phyloP scores from a whole-genome alignment of 2,113 vertebrate species.

The Trematomus loennbergii region DNA sequence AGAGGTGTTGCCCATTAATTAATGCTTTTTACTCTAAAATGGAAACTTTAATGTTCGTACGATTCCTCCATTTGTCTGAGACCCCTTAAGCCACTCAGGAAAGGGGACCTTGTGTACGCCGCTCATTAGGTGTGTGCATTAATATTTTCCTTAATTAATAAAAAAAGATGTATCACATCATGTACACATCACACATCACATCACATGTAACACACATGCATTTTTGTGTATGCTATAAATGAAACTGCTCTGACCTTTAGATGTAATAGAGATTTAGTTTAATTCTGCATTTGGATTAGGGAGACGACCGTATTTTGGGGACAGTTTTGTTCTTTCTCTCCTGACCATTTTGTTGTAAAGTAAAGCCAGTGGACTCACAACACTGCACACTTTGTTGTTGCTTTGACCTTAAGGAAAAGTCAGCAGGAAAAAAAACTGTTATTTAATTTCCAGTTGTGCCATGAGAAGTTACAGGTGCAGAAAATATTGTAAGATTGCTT shows the following conservation, averaged over 20 bases:
- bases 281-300: not conserved
- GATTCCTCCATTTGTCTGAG: not conserved
- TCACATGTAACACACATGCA: not conserved
- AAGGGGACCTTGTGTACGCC: not conserved
- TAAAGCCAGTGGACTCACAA: not conserved
- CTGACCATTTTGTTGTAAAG: not conserved
- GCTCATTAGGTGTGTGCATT: conserved; percentile 20
- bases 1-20: not conserved
- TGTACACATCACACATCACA: no score
- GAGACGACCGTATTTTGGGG: not conserved
- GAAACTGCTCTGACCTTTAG: not conserved
- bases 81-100: not conserved
- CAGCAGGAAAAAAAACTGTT: conserved; percentile 3
- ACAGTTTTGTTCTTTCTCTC: not conserved
- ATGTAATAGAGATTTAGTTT: conserved; percentile 20
- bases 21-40: not conserved
- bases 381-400: not conserved
- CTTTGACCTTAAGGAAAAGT: conserved; percentile 32
- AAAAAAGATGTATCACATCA: not conserved
- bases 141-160: no score
- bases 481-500: not conserved
- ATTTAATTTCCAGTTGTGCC: not conserved
- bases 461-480: not conserved
- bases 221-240: not conserved
- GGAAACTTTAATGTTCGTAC: not conserved